Conservation (phyloP, 2,888 invertebrate genomes). For the Apamea monoglypha region DNA sequence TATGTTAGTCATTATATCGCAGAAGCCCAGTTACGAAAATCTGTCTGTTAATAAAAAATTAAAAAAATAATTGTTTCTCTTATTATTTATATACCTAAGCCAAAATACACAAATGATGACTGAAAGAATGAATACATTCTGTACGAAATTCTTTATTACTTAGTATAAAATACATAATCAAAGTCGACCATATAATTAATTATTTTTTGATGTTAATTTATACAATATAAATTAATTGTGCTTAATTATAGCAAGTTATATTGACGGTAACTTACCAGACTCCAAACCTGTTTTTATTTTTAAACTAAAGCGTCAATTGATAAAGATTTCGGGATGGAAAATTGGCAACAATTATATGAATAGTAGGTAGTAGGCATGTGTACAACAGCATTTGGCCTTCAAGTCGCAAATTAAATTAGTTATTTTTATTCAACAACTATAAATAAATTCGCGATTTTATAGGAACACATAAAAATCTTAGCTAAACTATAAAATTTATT, state of each 20-base stretch:
- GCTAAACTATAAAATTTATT: conserved; percentile 2
- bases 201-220: too few relatives aligned
- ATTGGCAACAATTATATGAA: neutral
- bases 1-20: neutral
- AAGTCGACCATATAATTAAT: neutral
- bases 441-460: conserved; percentile 16
- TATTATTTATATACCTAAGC: conserved; percentile 3
- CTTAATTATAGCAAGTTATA: too few relatives aligned
- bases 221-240: too few relatives aligned
- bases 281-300: neutral
- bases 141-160: conserved; percentile 21
- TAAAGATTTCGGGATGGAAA: neutral
- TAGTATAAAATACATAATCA: conserved; percentile 3
- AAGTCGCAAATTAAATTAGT: neutral
- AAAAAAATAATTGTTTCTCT: neutral
- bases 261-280: neutral
- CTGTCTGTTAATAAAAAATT: neutral
- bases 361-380: neutral
- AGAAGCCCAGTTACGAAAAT: neutral
- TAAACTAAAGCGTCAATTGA: neutral
- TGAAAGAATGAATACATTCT: neutral
- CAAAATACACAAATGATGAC: neutral
- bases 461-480: neutral
- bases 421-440: neutral
- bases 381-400: neutral